A percentile compares a stretch with the other conserved stretches of the same genome.
These are phyloP conservation scores for Catocala sponsa DNA, from an alignment of 2,888 invertebrate species.

Conservation along the genomic window DNA sequence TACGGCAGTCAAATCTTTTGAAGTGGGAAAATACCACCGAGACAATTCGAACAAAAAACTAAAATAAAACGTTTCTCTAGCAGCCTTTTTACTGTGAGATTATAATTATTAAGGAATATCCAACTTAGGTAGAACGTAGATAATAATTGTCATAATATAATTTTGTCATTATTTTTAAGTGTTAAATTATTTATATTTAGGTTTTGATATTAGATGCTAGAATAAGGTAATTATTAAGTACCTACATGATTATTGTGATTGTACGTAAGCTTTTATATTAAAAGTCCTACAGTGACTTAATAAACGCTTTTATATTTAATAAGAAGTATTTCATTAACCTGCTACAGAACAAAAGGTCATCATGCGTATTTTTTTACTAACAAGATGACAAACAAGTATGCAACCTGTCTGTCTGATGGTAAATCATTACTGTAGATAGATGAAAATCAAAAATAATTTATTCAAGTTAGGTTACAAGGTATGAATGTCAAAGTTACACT, in stretches of 20 bases:
- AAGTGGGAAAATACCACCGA: conserved; percentile 8
- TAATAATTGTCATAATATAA: conserved; percentile 11
- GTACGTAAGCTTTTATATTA: conserved; percentile 41
- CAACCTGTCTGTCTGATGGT: neutral
- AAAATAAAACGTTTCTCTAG: neutral
- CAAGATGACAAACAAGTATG: neutral
- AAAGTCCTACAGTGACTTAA: conserved; percentile 36
- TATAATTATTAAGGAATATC: conserved; percentile 20
- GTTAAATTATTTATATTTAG: conserved; percentile 64
- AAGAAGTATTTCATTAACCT: neutral
- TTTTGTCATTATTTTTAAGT: conserved; percentile 54
- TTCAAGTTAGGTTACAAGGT: too few relatives aligned
- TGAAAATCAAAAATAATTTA: too few relatives aligned
- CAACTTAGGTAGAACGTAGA: conserved; percentile 3
- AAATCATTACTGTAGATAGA: too few relatives aligned
- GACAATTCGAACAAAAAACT: neutral
- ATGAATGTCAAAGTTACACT: too few relatives aligned
- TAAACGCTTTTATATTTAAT: conserved; percentile 48
- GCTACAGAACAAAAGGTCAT: too few relatives aligned
- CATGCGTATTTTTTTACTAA: too few relatives aligned
- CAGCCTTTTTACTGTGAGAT: conserved; percentile 39
- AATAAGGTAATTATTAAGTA: conserved; percentile 28
- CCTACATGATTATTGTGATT: conserved; percentile 30
- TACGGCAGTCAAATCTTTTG: conserved; percentile 5
- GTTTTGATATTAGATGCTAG: conserved; percentile 22